Evolutionary conservation across 2,113 vertebrate genomes (phyloP).

Genomic region (Protobothrops mucrosquamatus): DNA sequence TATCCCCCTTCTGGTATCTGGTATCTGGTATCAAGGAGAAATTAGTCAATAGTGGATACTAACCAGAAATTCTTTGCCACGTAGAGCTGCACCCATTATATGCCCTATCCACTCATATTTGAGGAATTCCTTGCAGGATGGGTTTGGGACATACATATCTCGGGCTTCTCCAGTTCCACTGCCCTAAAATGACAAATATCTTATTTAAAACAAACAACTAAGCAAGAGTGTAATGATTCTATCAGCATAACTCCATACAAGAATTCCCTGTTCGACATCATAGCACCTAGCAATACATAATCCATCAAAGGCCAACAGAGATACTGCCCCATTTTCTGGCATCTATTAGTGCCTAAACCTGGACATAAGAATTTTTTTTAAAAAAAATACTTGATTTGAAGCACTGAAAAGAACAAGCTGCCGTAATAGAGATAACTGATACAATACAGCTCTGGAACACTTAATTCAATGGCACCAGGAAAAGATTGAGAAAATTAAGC

Average conservation of each 20-base stretch:
- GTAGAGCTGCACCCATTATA: slow-evolving; percentile 94
- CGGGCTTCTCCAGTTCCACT: slow-evolving; percentile 86
- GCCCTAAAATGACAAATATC: slow-evolving; percentile 70
- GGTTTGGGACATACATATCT: slow-evolving; percentile 96
- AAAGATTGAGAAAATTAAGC: neutral
- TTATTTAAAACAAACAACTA: slow-evolving; percentile 17
- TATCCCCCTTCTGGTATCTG: neutral
- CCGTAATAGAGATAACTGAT: neutral
- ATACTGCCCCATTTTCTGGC: neutral
- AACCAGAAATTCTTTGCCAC: slow-evolving; percentile 97
- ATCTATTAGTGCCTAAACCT: neutral
- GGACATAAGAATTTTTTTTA: neutral
- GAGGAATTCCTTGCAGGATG: slow-evolving; percentile 91
- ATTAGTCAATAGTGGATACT: slow-evolving; percentile 26
- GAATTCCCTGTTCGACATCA: neutral
- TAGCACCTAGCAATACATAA: neutral
- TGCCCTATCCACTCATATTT: slow-evolving; percentile 97
- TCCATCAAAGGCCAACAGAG: neutral
- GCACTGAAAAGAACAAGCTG: neutral
- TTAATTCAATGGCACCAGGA: neutral
- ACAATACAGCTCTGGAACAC: neutral
- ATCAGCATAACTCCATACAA: neutral
- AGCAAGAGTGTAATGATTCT: neutral
- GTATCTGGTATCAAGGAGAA: neutral
- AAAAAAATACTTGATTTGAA: neutral